These are phyloP conservation scores for Diacarnus erythraeanus DNA, from an alignment of 37 sponge, comb jelly and placozoan genomes.

Conservation along the genomic window DNA sequence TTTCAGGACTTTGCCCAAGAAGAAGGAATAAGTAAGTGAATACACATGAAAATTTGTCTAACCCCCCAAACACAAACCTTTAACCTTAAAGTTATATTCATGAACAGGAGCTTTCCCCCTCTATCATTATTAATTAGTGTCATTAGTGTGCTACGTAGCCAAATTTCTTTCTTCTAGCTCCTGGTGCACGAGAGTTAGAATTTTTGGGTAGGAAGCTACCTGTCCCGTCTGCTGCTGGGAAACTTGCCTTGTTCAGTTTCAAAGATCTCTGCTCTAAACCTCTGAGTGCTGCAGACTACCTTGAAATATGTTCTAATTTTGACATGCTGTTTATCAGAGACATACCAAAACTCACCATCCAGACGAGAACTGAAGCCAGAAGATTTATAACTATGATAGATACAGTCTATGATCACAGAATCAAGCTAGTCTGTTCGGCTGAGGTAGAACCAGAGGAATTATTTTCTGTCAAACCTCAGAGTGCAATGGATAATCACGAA, in stretches of 20 bases:
- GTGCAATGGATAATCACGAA: constrained; percentile 17
- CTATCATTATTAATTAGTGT: no score
- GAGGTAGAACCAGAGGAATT: constrained; percentile 41
- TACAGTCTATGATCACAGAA: constrained; percentile 73
- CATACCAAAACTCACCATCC: constrained; percentile 71
- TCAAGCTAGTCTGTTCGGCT: constrained; percentile 69
- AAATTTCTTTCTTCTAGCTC: constrained; percentile 10
- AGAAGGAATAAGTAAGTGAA: constrained; percentile 22
- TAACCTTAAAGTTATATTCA: no score
- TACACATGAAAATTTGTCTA: no score
- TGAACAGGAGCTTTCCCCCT: no score
- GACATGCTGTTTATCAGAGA: constrained; percentile 64
- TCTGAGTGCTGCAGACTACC: constrained; percentile 82
- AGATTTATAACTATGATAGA: constrained; percentile 86
- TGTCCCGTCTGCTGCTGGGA: constrained; percentile 50
- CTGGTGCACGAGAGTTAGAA: constrained; percentile 16
- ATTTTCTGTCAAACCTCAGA: constrained; percentile 22
- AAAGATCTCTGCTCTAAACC: constrained; percentile 68
- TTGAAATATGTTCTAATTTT: constrained; percentile 63
- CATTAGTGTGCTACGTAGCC: no score
- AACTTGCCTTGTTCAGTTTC: constrained; percentile 61
- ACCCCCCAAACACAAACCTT: no score
- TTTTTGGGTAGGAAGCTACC: constrained; percentile 71
- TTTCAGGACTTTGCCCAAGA: constrained; percentile 51
- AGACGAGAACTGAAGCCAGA: constrained; percentile 56